Percentiles rank a stretch among this genome's conserved stretches.
Conservation (phyloP, 2,888 invertebrate species). For the Coenonympha glycerion region DNA sequence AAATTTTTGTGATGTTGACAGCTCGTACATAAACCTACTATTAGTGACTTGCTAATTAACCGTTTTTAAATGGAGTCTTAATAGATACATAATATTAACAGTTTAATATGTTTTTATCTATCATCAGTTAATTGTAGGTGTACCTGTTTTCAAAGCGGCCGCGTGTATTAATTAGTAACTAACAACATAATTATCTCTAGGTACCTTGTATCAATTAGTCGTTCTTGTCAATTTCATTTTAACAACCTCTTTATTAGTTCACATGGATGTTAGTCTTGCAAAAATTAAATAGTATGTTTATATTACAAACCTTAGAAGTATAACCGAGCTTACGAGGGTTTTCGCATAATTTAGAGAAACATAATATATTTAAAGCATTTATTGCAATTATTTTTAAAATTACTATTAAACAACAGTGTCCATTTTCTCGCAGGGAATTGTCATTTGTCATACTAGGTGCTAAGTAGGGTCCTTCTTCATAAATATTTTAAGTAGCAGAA, state of each 20-base stretch:
- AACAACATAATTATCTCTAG: neutral
- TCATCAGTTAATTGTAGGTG: neutral
- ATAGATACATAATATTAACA: conserved; percentile 4
- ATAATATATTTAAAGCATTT: too few species aligned
- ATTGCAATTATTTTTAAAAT: neutral
- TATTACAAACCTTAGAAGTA: too few species aligned
- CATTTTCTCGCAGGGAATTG: neutral
- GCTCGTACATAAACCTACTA: too few species aligned
- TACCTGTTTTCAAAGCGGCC: neutral
- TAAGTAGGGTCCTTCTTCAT: too few species aligned
- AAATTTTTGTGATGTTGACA: too few species aligned
- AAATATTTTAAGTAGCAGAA: too few species aligned
- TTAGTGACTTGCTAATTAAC: neutral
- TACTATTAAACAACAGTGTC: neutral
- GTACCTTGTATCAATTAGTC: neutral
- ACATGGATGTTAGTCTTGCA: too few species aligned
- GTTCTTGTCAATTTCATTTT: neutral
- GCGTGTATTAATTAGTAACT: conserved; percentile 3
- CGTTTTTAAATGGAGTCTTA: neutral
- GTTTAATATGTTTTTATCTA: conserved; percentile 5
- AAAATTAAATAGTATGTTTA: too few species aligned
- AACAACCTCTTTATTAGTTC: too few species aligned
- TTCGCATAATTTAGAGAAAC: too few species aligned
- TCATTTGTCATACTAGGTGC: neutral
- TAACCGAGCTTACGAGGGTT: too few species aligned